Percentiles rank a stretch among this genome's conserved stretches.
Conservation (phyloP, 2,888 invertebrate genomes). For the Rhabditoides inermis region DNA sequence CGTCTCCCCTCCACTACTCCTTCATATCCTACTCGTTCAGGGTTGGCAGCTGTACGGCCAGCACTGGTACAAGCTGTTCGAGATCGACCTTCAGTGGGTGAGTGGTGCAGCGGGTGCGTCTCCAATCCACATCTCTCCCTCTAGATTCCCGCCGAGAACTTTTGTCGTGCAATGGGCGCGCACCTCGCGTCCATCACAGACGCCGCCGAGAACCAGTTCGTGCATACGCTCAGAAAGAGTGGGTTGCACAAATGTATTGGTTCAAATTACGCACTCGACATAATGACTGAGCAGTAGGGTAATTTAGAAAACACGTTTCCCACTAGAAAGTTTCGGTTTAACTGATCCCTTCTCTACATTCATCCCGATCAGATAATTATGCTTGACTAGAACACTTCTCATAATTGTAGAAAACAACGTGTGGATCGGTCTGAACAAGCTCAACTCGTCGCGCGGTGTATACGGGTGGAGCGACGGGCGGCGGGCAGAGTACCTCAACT, state of each 20-base stretch:
- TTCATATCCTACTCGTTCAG: no score
- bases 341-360: no score
- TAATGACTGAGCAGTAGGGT: no score
- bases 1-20: no score
- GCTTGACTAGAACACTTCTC: not conserved
- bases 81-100: conserved; percentile 43
- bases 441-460: conserved; percentile 30
- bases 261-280: no score
- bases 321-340: no score
- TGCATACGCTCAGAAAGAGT: conserved; percentile 45
- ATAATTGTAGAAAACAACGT: conserved; percentile 48
- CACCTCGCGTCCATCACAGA: conserved; percentile 41
- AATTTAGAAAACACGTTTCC: no score
- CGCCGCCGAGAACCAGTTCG: conserved; percentile 42
- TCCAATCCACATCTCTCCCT: not conserved
- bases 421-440: conserved; percentile 48
- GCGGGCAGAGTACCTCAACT: conserved; percentile 36
- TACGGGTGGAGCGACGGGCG: conserved; percentile 45
- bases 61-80: conserved; percentile 45
- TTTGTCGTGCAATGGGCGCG: conserved; percentile 44
- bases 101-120: not conserved
- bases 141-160: conserved; percentile 43
- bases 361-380: no score
- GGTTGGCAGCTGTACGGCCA: conserved; percentile 42
- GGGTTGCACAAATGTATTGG: not conserved